Evolutionary conservation across 2,113 vertebrate genomes (phyloP).

Genomic region (Zosterops hypoxanthus): DNA sequence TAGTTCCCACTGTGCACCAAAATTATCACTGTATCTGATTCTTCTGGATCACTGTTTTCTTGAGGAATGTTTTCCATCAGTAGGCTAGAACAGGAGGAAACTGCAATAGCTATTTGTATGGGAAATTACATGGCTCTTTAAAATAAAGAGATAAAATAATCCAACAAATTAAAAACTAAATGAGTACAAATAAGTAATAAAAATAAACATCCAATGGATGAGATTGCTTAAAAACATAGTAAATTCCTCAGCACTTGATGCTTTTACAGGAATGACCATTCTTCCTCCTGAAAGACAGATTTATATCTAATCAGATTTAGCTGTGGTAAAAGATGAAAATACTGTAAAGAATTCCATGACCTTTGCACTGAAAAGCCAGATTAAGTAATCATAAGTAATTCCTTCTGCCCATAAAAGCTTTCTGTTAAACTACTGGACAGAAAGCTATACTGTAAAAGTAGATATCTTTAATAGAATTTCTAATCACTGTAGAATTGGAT

Average conservation of each 20-base stretch:
- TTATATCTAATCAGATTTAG: neutral
- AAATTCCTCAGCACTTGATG: neutral
- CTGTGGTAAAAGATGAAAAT: neutral
- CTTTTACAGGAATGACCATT: neutral
- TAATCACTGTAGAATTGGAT: neutral
- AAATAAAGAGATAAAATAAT: neutral
- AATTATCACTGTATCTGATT: neutral
- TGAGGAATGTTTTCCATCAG: neutral
- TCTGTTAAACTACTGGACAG: neutral
- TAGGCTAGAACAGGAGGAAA: neutral
- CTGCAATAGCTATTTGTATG: neutral
- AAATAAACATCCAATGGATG: neutral
- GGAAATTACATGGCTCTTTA: neutral
- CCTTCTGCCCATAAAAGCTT: neutral
- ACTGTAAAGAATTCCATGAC: neutral
- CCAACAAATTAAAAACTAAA: neutral
- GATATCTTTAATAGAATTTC: neutral
- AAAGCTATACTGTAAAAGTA: neutral
- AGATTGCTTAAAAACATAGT: neutral
- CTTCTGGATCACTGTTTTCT: neutral
- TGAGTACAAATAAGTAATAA: neutral
- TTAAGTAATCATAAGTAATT: neutral
- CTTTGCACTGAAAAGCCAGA: neutral
- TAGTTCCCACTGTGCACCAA: neutral
- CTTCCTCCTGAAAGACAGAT: neutral